These are phyloP conservation scores for Sinhomidia bicolor DNA, from an alignment of 2,888 invertebrate genomes.

Conservation along the genomic window DNA sequence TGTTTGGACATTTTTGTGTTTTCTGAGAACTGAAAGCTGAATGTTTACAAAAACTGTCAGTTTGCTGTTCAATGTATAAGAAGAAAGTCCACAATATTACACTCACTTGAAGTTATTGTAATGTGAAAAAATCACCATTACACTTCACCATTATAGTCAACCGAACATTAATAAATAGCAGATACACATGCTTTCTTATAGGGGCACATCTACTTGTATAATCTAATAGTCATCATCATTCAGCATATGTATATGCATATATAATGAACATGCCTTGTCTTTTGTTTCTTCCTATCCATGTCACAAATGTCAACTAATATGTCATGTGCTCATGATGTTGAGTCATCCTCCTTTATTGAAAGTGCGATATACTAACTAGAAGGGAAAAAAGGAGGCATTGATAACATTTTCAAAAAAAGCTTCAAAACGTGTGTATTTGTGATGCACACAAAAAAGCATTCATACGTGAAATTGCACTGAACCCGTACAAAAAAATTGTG, in stretches of 20 bases:
- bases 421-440: background rate
- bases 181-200: no score
- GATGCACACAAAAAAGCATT: background rate
- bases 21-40: background rate
- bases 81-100: slow-evolving; percentile 56
- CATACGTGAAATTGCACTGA: slow-evolving; percentile 19
- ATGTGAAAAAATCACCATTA: slow-evolving; percentile 1
- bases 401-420: slow-evolving; percentile 14
- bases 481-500: background rate
- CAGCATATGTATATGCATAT: no score
- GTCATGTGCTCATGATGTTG: slow-evolving; percentile 58
- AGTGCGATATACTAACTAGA: background rate
- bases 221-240: background rate
- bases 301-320: slow-evolving; percentile 44
- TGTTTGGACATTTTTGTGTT: background rate
- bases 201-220: background rate
- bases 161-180: no score
- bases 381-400: slow-evolving; percentile 6
- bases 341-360: slow-evolving; percentile 55
- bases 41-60: slow-evolving; percentile 58
- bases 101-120: slow-evolving; percentile 21
- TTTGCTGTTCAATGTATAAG: slow-evolving; percentile 17
- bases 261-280: background rate
- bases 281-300: background rate
- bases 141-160: background rate